phyloP scores from a whole-genome alignment of 2,888 invertebrate species.

The Conchocele bisecta region DNA sequence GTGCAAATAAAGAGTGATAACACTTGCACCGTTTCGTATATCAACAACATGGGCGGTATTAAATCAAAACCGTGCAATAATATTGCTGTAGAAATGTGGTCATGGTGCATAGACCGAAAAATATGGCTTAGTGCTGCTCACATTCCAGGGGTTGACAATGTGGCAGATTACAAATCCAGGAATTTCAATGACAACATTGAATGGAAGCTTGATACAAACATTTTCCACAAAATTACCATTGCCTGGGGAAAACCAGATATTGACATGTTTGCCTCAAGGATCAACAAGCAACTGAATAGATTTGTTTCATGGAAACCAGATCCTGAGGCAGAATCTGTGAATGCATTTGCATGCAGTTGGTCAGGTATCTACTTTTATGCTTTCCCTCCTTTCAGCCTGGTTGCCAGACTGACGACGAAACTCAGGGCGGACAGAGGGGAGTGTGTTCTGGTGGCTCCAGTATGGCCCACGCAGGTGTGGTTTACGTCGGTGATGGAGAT shows the following conservation, averaged over 20 bases:
- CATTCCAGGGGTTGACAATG: constrained; percentile 12
- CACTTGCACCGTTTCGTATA: not conserved
- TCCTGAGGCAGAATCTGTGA: constrained; percentile 36
- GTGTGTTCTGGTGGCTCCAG: constrained; percentile 25
- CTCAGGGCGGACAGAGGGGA: constrained; percentile 8
- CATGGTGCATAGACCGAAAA: not conserved
- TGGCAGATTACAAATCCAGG: constrained; percentile 7
- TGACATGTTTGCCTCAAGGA: constrained; percentile 45
- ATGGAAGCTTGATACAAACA: constrained; percentile 1
- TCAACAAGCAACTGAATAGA: constrained; percentile 28
- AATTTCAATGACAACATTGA: constrained; percentile 5
- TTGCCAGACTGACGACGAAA: constrained; percentile 11
- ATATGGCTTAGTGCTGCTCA: constrained; percentile 16
- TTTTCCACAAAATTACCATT: not conserved
- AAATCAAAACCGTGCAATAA: not conserved
- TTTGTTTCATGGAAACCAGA: constrained; percentile 51
- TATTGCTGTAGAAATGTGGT: constrained; percentile 4
- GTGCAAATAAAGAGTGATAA: constrained; percentile 6
- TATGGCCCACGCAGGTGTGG: constrained; percentile 28
- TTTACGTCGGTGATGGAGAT: constrained; percentile 20
- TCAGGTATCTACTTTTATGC: constrained; percentile 18
- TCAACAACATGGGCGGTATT: not conserved
- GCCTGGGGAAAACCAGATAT: constrained; percentile 7
- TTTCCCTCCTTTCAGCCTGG: constrained; percentile 46
- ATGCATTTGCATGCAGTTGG: constrained; percentile 42